Conservation (phyloP, 1,140 invertebrate species). For the Polyergus mexicanus region DNA sequence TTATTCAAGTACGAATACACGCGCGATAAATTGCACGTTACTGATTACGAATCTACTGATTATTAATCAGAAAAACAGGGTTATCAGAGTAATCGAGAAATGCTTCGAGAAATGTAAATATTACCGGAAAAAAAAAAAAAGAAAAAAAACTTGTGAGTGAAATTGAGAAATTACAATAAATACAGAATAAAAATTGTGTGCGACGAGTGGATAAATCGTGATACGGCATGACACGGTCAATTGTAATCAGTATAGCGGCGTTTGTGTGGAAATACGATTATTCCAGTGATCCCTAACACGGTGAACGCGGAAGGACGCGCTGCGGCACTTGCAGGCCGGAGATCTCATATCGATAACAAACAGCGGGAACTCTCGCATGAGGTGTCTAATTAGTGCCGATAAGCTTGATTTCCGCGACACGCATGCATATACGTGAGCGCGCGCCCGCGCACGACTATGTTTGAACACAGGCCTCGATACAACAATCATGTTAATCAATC, state of each 20-base stretch:
- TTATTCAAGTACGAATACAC: not conserved
- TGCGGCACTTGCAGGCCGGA: slow-evolving; percentile 61
- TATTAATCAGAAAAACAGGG: not conserved
- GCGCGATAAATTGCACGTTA: not conserved
- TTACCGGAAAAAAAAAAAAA: too few relatives aligned
- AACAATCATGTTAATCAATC: slow-evolving; percentile 44
- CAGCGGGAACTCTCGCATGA: slow-evolving; percentile 58
- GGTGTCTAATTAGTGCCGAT: slow-evolving; percentile 70
- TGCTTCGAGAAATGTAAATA: not conserved
- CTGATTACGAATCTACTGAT: not conserved
- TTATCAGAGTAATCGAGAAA: slow-evolving; percentile 29
- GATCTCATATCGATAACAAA: slow-evolving; percentile 67
- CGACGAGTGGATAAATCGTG: slow-evolving; percentile 36
- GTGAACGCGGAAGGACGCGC: slow-evolving; percentile 58
- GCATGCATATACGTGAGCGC: slow-evolving; percentile 13
- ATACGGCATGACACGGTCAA: not conserved
- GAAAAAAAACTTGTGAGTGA: not conserved
- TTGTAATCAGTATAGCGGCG: slow-evolving; percentile 28
- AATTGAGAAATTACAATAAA: slow-evolving; percentile 36
- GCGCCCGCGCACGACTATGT: slow-evolving; percentile 44
- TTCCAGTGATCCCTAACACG: slow-evolving; percentile 53
- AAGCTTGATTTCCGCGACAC: slow-evolving; percentile 62
- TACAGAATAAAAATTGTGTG: slow-evolving; percentile 20
- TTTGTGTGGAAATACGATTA: slow-evolving; percentile 41
- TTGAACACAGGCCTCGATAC: slow-evolving; percentile 38